A percentile compares a stretch with the other conserved stretches of the same genome.
phyloP scores from a whole-genome alignment of 1,140 invertebrate genomes.

The Batillaria attramentaria region DNA sequence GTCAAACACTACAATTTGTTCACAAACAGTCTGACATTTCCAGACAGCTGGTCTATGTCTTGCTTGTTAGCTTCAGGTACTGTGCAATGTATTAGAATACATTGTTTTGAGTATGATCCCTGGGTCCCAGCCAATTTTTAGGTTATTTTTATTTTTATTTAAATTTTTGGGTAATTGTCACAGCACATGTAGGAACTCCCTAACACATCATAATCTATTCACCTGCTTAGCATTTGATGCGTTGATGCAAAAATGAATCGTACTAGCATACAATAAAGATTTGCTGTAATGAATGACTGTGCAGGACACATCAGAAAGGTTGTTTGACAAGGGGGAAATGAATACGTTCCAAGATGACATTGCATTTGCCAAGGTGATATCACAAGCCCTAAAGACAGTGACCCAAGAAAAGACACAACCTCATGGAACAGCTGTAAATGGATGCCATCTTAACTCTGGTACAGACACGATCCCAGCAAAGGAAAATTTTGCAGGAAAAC shows the following conservation, averaged over 20 bases:
- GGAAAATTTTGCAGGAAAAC: too few species aligned
- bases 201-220: neutral
- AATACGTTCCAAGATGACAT: constrained; percentile 72
- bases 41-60: too few species aligned
- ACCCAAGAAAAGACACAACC: too few species aligned
- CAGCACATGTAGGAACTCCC: neutral
- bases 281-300: neutral
- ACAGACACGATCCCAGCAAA: too few species aligned
- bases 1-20: too few species aligned
- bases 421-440: too few species aligned
- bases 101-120: constrained; percentile 26
- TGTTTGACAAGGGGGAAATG: constrained; percentile 75
- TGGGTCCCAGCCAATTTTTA: constrained; percentile 7
- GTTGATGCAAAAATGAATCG: neutral
- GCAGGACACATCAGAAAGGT: constrained; percentile 69
- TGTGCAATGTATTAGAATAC: too few species aligned
- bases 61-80: too few species aligned
- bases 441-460: too few species aligned
- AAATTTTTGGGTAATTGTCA: neutral
- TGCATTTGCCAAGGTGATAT: constrained; percentile 41
- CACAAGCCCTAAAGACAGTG: neutral
- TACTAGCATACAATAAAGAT: neutral
- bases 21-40: too few species aligned
- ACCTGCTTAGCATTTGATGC: neutral
- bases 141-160: neutral